Evolutionary conservation across 2,797 vertebrate genomes (phyloP).

Genomic region (Anabas testudineus): DNA sequence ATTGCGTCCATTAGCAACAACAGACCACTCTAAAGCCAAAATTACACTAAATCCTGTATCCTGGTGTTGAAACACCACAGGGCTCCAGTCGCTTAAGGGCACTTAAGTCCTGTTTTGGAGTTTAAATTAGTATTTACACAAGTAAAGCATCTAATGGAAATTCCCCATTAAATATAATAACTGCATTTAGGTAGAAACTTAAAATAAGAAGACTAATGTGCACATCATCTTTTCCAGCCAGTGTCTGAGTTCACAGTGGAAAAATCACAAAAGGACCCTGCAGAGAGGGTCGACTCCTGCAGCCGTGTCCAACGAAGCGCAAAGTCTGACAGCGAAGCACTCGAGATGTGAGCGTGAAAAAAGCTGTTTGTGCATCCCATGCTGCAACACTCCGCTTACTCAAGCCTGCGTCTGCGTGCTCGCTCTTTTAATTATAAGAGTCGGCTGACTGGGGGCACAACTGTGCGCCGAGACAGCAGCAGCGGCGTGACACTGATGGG

Average conservation of each 20-base stretch:
- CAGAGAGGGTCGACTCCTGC: constrained; percentile 55
- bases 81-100: constrained; percentile 20
- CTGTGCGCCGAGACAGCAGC: constrained; percentile 12
- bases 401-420: constrained; percentile 28
- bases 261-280: constrained; percentile 46
- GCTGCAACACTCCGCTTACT: constrained; percentile 33
- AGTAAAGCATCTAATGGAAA: constrained; percentile 43
- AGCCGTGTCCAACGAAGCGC: constrained; percentile 53
- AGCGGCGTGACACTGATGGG: constrained; percentile 5
- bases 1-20: constrained; percentile 4
- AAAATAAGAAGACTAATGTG: constrained; percentile 33
- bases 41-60: constrained; percentile 26
- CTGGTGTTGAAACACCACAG: constrained; percentile 14
- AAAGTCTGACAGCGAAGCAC: constrained; percentile 59
- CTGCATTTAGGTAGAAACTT: constrained; percentile 27
- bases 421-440: constrained; percentile 44
- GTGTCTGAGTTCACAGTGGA: constrained; percentile 35
- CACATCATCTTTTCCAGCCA: constrained; percentile 14
- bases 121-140: constrained; percentile 27
- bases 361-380: constrained; percentile 29
- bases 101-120: constrained; percentile 24
- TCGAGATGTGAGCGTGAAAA: constrained; percentile 39
- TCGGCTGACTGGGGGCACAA: constrained; percentile 36
- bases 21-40: constrained; percentile 7
- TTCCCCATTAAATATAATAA: constrained; percentile 35